Percentiles rank a stretch among this genome's conserved stretches.
These are phyloP conservation scores for Limnephilus rhombicus DNA, from an alignment of 2,888 invertebrate genomes.

Conservation along the genomic window DNA sequence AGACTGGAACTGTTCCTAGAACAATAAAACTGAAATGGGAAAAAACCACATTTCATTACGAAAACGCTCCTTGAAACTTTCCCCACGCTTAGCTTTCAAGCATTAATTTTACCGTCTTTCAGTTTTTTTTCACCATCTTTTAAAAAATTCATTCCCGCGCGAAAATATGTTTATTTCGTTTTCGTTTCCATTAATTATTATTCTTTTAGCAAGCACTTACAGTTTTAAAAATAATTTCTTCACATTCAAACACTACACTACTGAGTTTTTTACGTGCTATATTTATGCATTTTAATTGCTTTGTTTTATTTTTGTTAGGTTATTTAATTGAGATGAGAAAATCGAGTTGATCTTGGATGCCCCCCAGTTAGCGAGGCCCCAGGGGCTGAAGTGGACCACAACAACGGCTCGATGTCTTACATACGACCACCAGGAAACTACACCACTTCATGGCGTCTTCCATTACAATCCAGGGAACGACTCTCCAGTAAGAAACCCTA, in stretches of 20 bases:
- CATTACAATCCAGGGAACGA: constrained; percentile 59
- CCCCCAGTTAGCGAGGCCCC: constrained; percentile 68
- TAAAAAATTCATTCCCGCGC: background rate
- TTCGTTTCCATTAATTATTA: background rate
- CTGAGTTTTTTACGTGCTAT: background rate
- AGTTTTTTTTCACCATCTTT: background rate
- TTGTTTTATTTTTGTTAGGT: background rate
- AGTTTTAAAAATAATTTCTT: background rate
- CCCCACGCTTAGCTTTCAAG: constrained; percentile 13
- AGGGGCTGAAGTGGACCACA: constrained; percentile 77
- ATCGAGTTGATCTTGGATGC: constrained; percentile 52
- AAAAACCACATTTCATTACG: constrained; percentile 58
- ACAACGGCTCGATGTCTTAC: constrained; percentile 82
- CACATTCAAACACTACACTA: background rate
- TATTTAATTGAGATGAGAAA: constrained; percentile 55
- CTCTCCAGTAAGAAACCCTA: constrained; percentile 64
- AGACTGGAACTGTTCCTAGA: constrained; percentile 36
- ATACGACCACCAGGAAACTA: constrained; percentile 65
- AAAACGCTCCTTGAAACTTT: constrained; percentile 50
- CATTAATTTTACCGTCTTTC: constrained; percentile 17
- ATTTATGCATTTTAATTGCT: background rate
- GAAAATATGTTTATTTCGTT: constrained; percentile 1
- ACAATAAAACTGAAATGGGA: constrained; percentile 55
- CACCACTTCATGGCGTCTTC: constrained; percentile 55
- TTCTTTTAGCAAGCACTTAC: background rate